phyloP scores from a whole-genome alignment of 2,888 invertebrate genomes.

The Cephus runcator region DNA sequence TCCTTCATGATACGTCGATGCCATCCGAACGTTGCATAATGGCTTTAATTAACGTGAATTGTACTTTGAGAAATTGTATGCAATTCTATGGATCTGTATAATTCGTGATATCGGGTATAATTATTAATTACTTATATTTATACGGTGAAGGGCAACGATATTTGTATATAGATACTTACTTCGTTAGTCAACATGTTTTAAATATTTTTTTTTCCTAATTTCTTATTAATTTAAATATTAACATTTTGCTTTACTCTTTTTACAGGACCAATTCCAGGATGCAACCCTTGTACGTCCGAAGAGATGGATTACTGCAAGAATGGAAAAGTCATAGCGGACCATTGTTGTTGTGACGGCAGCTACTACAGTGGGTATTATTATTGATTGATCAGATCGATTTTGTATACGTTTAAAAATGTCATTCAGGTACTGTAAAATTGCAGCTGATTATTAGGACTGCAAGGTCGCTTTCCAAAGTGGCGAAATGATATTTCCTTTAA shows the following conservation, averaged over 20 bases:
- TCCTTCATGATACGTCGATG: background rate
- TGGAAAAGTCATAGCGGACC: conserved; percentile 70
- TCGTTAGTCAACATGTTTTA: background rate
- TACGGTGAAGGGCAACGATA: background rate
- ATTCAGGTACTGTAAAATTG: background rate
- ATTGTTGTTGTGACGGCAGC: conserved; percentile 72
- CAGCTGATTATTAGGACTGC: background rate
- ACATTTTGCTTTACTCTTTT: conserved; percentile 13
- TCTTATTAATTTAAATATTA: background rate
- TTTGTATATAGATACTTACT: background rate
- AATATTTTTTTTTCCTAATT: background rate
- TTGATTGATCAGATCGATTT: background rate
- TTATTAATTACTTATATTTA: background rate
- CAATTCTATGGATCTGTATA: background rate
- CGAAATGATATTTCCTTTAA: background rate
- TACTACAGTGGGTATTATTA: conserved; percentile 66
- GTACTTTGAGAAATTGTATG: background rate
- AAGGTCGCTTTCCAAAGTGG: background rate
- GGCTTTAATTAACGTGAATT: background rate
- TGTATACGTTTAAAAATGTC: background rate
- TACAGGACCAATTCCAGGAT: conserved; percentile 68
- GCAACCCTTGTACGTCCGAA: conserved; percentile 71
- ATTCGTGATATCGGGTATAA: background rate
- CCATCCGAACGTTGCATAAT: background rate
- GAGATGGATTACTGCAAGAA: conserved; percentile 75